Conservation (phyloP, 1,140 invertebrate species). For the Zaprionus vittiger region DNA sequence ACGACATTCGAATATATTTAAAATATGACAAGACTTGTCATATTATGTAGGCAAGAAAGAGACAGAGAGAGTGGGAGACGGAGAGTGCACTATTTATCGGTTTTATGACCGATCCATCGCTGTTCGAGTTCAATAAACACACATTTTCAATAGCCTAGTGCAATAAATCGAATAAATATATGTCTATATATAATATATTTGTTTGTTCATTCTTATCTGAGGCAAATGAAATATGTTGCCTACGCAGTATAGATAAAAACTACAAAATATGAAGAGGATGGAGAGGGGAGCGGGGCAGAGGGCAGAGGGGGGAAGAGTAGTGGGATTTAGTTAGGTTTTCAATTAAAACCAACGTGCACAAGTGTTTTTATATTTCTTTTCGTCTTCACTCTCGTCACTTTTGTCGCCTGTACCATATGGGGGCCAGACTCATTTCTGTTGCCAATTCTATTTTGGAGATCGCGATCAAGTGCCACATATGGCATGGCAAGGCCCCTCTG, state of each 20-base stretch:
- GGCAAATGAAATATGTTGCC: slow-evolving; percentile 4
- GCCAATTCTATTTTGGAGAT: slow-evolving; percentile 55
- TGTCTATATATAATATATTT: slow-evolving; percentile 10
- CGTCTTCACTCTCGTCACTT: background rate
- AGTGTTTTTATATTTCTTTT: background rate
- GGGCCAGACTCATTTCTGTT: slow-evolving; percentile 7
- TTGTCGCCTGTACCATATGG: slow-evolving; percentile 26
- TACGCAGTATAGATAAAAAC: background rate
- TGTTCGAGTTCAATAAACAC: slow-evolving; percentile 41
- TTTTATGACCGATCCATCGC: slow-evolving; percentile 5
- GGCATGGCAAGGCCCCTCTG: slow-evolving; percentile 35
- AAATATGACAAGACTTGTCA: background rate
- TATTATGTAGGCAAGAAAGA: background rate
- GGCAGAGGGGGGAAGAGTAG: background rate
- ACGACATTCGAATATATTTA: background rate
- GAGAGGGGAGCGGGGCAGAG: no score
- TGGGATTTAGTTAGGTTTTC: background rate
- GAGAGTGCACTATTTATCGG: slow-evolving; percentile 7
- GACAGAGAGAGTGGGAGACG: background rate
- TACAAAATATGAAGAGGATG: background rate
- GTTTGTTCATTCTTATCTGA: slow-evolving; percentile 28
- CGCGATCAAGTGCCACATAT: slow-evolving; percentile 42
- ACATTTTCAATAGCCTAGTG: slow-evolving; percentile 19
- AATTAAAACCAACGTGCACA: slow-evolving; percentile 1
- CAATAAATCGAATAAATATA: slow-evolving; percentile 12